phyloP scores from a whole-genome alignment of 2,888 invertebrate species.

The Meiosimyza platycephala region DNA sequence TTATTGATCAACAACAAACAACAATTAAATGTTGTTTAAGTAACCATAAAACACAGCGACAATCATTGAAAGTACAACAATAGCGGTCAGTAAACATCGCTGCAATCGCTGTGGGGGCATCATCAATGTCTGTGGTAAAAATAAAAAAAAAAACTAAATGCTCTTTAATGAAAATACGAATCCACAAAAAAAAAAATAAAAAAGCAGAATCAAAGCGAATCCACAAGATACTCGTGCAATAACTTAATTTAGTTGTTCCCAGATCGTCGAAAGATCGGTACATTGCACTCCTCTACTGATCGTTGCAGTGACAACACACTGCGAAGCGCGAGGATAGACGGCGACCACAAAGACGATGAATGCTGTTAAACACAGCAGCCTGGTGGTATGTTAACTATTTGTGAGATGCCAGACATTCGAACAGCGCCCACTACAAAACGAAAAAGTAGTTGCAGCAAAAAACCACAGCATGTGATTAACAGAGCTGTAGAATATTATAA shows the following conservation, averaged over 20 bases:
- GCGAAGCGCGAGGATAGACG: slow-evolving; percentile 5
- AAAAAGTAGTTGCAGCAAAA: neutral
- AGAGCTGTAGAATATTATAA: slow-evolving; percentile 10
- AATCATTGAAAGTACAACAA: slow-evolving; percentile 8
- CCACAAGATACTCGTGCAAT: slow-evolving; percentile 22
- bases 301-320: slow-evolving; percentile 11
- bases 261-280: slow-evolving; percentile 11
- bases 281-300: neutral
- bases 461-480: slow-evolving; percentile 29
- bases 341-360: slow-evolving; percentile 31
- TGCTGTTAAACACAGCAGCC: slow-evolving; percentile 43
- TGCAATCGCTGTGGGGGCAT: slow-evolving; percentile 22
- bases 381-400: slow-evolving; percentile 59
- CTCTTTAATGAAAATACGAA: neutral
- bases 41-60: slow-evolving; percentile 22
- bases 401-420: slow-evolving; percentile 44
- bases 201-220: slow-evolving; percentile 11
- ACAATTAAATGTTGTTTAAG: slow-evolving; percentile 21
- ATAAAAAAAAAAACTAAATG: neutral
- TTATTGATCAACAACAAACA: slow-evolving; percentile 14
- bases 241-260: slow-evolving; percentile 34
- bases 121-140: neutral
- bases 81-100: slow-evolving; percentile 8
- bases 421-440: slow-evolving; percentile 25
- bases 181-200: neutral